A percentile compares a stretch with the other conserved stretches of the same genome.
These are phyloP conservation scores for Cabera pusaria DNA, from an alignment of 2,888 invertebrate genomes.

Conservation along the genomic window DNA sequence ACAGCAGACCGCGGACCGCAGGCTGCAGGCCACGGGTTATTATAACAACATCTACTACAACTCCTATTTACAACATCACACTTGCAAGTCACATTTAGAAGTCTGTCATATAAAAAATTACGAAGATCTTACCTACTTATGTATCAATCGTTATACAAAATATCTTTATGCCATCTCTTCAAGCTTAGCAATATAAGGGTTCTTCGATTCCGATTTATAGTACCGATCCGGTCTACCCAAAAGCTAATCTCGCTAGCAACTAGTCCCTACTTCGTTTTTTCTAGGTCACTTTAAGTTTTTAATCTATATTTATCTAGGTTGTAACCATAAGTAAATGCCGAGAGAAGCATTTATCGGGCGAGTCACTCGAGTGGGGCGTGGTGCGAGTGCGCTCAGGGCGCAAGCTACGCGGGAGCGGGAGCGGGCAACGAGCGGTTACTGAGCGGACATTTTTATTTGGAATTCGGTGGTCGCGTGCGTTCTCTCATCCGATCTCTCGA, in stretches of 20 bases:
- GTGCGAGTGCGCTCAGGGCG: slow-evolving; percentile 36
- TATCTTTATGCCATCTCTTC: slow-evolving; percentile 71
- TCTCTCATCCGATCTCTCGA: slow-evolving; percentile 77
- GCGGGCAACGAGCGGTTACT: slow-evolving; percentile 52
- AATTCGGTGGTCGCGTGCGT: slow-evolving; percentile 68
- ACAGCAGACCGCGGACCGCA: too few species aligned
- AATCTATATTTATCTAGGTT: slow-evolving; percentile 55
- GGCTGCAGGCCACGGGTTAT: too few species aligned
- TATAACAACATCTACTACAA: slow-evolving; percentile 50
- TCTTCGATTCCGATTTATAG: slow-evolving; percentile 48
- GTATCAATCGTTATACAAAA: slow-evolving; percentile 80
- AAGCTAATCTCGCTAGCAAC: slow-evolving; percentile 64
- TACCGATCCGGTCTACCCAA: slow-evolving; percentile 46
- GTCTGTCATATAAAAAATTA: slow-evolving; percentile 77
- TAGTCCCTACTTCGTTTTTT: slow-evolving; percentile 60
- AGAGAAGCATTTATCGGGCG: slow-evolving; percentile 55
- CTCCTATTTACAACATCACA: slow-evolving; percentile 75
- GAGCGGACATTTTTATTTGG: slow-evolving; percentile 64
- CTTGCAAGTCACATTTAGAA: slow-evolving; percentile 79
- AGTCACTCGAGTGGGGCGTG: slow-evolving; percentile 34
- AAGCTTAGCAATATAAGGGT: slow-evolving; percentile 62
- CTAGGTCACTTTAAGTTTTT: slow-evolving; percentile 61
- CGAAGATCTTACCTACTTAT: slow-evolving; percentile 65
- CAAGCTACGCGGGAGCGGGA: slow-evolving; percentile 8
- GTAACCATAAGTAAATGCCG: slow-evolving; percentile 74